A percentile compares a stretch with the other conserved stretches of the same genome.
These are phyloP conservation scores for Mormoops blainvillei DNA, from an alignment of 2,113 vertebrate genomes.

Conservation along the genomic window DNA sequence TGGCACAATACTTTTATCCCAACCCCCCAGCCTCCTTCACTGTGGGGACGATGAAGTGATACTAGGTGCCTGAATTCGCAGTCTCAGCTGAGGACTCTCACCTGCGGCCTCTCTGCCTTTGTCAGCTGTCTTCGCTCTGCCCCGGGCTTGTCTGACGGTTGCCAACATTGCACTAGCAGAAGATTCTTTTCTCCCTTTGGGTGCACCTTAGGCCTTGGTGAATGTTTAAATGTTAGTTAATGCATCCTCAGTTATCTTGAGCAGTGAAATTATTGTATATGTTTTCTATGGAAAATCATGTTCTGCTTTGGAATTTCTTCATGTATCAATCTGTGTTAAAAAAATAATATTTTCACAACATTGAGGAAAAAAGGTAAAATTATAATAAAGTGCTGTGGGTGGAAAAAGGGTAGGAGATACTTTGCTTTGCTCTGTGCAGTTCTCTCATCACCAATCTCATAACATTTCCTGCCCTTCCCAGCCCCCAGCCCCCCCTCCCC, in stretches of 20 bases:
- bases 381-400: not conserved
- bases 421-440: not conserved
- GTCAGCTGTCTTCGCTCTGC: not conserved
- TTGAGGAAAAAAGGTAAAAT: not conserved
- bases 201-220: not conserved
- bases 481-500: not conserved
- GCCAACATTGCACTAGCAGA: not conserved
- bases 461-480: not conserved
- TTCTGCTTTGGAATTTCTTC: conserved; percentile 20
- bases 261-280: not conserved
- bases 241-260: not conserved
- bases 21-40: not conserved
- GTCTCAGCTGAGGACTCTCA: not conserved
- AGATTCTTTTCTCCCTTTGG: not conserved
- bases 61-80: not conserved
- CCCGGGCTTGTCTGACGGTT: not conserved
- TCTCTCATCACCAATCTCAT: not conserved
- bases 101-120: not conserved
- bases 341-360: not conserved
- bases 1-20: not conserved
- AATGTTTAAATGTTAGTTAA: not conserved
- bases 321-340: not conserved
- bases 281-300: not conserved
- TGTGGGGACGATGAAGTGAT: not conserved
- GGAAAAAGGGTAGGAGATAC: not conserved